Base-by-base conservation (phyloP, 2,113 vertebrate species). In the Gadus macrocephalus region DNA sequence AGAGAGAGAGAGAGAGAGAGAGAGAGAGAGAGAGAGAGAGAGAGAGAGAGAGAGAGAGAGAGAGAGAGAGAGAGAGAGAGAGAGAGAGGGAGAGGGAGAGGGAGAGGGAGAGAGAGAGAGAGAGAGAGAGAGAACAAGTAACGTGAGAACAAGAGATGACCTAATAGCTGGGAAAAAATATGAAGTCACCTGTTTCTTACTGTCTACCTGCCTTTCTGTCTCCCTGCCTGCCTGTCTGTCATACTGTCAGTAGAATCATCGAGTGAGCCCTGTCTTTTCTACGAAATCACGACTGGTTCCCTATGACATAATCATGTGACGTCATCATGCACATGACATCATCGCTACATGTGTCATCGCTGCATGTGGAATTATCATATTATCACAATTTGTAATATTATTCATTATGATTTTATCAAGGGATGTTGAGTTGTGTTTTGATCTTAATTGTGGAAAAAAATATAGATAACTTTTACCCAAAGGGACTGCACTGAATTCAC, bases 241-340 rank as follows among this genome's bases (percentile, higher is more conserved):
- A 14, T 9, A 3, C 15, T 58, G 55, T 58, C 12, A 49, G 42
- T 49, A 49, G 11, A 49, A 2, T 49, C 8, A 49, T 49, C 42
- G 8, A 35, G 31, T 35, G 42, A 14, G 9, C 1, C 42, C 42
- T 49, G 42, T 49, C 7, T 49, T 9, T 49, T 49, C 42, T 84
- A 88, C 85, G 81, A 88, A 86, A 89, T 87, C 84, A 62, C 71
- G 80, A 82, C 75, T 78, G 60, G 79, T 62, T 78, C 78, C 69
- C 74, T 76, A 25, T 79, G 83, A 83, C 82, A 82, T 78, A 81
- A 86, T 49, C 42, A 49, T 49, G 42, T 49, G 42, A 49, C 42
- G 12, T 49, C 42, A 49, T 49, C 42, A 14, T 14, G 12, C 42
- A 49, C 12, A 9, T 49, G 42, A 49, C 42, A 9, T 49, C 42